A percentile compares a stretch with the other conserved stretches of the same genome.
Evolutionary conservation across 2,113 vertebrate species (phyloP).

Genomic region (Oceanodroma tethys): DNA sequence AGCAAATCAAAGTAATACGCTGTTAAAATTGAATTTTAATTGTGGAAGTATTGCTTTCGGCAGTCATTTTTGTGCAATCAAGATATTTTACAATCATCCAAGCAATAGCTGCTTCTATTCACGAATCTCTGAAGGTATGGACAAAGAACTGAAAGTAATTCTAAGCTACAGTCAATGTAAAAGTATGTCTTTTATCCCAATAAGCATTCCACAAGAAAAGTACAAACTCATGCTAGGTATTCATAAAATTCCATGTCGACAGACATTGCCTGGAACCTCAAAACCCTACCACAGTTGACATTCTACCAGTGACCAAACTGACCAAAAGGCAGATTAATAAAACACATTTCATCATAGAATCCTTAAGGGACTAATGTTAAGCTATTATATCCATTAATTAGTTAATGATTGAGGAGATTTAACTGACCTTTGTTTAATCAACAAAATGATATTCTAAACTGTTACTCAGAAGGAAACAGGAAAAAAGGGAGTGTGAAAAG

Average conservation of each 20-base stretch:
- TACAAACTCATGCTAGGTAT: neutral
- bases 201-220: neutral
- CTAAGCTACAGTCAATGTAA: neutral
- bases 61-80: neutral
- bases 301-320: neutral
- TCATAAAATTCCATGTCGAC: neutral
- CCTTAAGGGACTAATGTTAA: neutral
- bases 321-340: neutral
- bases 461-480: neutral
- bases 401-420: neutral
- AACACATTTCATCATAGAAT: neutral
- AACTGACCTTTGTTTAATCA: neutral
- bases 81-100: neutral
- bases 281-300: neutral
- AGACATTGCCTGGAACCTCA: neutral
- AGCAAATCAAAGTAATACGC: neutral
- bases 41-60: neutral
- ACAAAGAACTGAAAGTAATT: neutral
- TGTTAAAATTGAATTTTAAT: neutral
- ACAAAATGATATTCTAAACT: neutral
- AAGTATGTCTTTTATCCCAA: neutral
- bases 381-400: neutral
- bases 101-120: neutral
- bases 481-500: no score
- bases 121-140: neutral